Evolutionary conservation across 2,888 invertebrate genomes (phyloP).

Genomic region (Malthinus flaveolus): DNA sequence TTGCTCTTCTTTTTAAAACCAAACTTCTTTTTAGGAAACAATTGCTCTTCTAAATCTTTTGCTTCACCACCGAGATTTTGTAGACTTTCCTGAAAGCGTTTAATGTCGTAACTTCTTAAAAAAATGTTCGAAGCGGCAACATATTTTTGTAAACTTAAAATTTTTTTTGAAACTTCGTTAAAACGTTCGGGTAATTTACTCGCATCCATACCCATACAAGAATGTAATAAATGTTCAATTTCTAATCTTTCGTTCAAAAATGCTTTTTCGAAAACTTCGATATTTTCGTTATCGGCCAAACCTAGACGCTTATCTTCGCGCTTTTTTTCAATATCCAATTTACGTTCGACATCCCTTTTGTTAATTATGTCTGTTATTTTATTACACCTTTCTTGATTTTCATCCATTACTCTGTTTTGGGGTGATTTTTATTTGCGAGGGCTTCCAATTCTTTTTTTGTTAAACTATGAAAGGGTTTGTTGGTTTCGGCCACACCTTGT

Average conservation of each 20-base stretch:
- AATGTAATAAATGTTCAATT: conserved; percentile 64
- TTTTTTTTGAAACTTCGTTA: conserved; percentile 70
- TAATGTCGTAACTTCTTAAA: conserved; percentile 78
- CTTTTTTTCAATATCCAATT: conserved; percentile 66
- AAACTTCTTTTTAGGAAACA: conserved; percentile 85
- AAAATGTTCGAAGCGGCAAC: conserved; percentile 80
- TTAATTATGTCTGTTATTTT: conserved; percentile 55
- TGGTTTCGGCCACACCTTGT: conserved; percentile 56
- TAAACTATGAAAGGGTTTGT: conserved; percentile 55
- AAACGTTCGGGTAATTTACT: conserved; percentile 64
- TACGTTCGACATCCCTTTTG: conserved; percentile 65
- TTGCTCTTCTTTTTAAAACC: conserved; percentile 76
- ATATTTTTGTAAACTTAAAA: conserved; percentile 76
- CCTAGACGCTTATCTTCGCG: conserved; percentile 66
- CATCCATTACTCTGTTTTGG: conserved; percentile 33
- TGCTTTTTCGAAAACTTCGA: conserved; percentile 70
- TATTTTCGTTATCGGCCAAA: conserved; percentile 66
- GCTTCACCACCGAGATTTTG: conserved; percentile 72
- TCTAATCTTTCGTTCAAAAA: conserved; percentile 69
- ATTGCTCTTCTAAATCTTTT: conserved; percentile 70
- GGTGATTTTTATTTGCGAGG: neutral
- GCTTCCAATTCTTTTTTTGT: conserved; percentile 57
- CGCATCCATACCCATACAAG: conserved; percentile 55
- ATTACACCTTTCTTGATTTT: conserved; percentile 47
- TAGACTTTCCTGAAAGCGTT: conserved; percentile 74